Conservation (phyloP, 1,140 invertebrate species). For the Bombus sylvicola region DNA sequence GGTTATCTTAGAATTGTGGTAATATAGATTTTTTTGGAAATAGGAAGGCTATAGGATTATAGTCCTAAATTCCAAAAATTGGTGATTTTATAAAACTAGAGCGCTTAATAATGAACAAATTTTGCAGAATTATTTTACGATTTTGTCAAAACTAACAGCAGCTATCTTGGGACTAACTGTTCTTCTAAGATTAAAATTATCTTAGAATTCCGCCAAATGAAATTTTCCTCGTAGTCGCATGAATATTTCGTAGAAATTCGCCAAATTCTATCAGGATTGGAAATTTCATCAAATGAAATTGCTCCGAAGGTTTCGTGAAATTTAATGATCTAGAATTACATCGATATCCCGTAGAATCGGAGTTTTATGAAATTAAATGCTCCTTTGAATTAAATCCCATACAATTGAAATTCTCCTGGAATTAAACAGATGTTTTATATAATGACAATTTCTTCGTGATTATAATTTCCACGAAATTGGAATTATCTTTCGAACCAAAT, state of each 20-base stretch:
- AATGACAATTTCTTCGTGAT: neutral
- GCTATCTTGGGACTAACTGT: neutral
- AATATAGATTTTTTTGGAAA: neutral
- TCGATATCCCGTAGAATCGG: neutral
- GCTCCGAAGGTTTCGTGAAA: neutral
- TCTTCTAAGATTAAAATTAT: neutral
- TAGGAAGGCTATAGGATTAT: neutral
- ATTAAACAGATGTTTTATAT: neutral
- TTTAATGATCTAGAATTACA: neutral
- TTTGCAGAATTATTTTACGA: neutral
- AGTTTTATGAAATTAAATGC: neutral
- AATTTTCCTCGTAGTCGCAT: neutral
- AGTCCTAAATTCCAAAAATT: neutral
- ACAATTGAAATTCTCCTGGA: neutral
- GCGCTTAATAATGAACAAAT: neutral
- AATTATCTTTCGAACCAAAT: no score
- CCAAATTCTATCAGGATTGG: neutral
- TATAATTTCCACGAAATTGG: no score
- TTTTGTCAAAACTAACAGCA: no score
- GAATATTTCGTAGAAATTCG: neutral
- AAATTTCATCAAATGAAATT: neutral
- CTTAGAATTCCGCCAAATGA: neutral
- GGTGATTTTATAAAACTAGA: neutral
- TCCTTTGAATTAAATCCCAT: neutral
- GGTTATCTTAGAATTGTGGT: no score